Conservation (phyloP, 1,140 invertebrate species). For the Drosophila tropicalis region DNA sequence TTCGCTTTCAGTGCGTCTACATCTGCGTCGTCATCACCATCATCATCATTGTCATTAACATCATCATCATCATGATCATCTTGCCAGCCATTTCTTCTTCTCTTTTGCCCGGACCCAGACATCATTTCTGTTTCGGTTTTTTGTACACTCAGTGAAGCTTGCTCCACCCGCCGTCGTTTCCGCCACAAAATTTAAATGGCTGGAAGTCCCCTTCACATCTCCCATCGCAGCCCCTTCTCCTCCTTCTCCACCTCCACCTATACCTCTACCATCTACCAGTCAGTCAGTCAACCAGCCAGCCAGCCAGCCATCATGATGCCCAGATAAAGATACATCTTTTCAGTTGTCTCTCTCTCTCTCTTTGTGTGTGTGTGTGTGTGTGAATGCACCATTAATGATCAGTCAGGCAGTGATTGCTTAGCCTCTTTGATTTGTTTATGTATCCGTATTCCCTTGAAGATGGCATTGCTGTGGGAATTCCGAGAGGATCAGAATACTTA, state of each 20-base stretch:
- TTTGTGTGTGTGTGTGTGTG: constrained; percentile 10
- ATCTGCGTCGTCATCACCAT: constrained; percentile 75
- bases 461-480: not conserved
- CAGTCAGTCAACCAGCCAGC: too few relatives aligned
- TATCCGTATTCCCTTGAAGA: constrained; percentile 12
- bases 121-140: not conserved
- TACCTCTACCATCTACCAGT: not conserved
- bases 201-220: constrained; percentile 20
- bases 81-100: constrained; percentile 61
- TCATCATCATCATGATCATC: constrained; percentile 51
- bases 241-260: not conserved
- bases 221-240: not conserved
- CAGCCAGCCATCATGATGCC: constrained; percentile 6
- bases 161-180: constrained; percentile 38
- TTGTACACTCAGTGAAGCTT: constrained; percentile 30
- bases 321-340: constrained; percentile 28
- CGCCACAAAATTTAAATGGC: constrained; percentile 63
- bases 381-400: constrained; percentile 66
- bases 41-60: constrained; percentile 50
- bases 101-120: constrained; percentile 15
- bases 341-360: not conserved
- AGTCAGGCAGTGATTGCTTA: constrained; percentile 38
- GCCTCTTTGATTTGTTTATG: constrained; percentile 49
- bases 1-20: constrained; percentile 81
- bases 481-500: not conserved